Base-by-base conservation (phyloP, 2,888 invertebrate genomes). In the Aspidiotus rigidus region DNA sequence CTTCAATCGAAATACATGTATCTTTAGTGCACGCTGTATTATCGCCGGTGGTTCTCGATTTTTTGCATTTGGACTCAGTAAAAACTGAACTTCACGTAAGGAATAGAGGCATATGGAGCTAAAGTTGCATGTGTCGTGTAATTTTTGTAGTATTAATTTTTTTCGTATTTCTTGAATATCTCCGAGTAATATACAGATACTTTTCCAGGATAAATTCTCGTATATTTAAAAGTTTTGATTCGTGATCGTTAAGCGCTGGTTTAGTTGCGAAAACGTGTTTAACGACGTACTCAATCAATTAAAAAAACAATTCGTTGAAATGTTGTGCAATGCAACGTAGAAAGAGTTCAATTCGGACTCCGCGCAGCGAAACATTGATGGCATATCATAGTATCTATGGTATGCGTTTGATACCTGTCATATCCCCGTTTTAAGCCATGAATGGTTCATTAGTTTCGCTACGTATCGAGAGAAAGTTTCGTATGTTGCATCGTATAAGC, bases 211-310 rank as follows among this genome's bases (percentile, higher is more conserved):
- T 69, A 69, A 49, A 56, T 28, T 28, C 28, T 28, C 28, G 28
- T 63, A 69, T 62, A 62, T 8, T 62, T 69, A 69, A 62, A 69
- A 63, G 67, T 67, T 53, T 67, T 67, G 67, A 67, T 67, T 60
- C 59, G 42, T 67, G 67, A 67, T 67, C 67, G 67, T 60, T 67
- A 67, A 53, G 60, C 49, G 67, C 67, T 67, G 67, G 67, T 59
- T 59, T 67, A 60, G 53, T 60, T 67, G 60, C 67, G 67, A 67
- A 60, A 67, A 67, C 67, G 60, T 67, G 60, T 67, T 59, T 67
- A 60, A 59, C 67, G 39, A 59, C 67, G 60, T 67, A 49, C 67
- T 17, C 67, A 67, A 67, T 67, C 67, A 59, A 67, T 67, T 67
- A 44, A 49, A 49, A 28, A 55, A 59, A 59, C 67, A 67, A 59